Evolutionary conservation across 2,113 vertebrate genomes (phyloP).

Genomic region (Nipponia nippon): DNA sequence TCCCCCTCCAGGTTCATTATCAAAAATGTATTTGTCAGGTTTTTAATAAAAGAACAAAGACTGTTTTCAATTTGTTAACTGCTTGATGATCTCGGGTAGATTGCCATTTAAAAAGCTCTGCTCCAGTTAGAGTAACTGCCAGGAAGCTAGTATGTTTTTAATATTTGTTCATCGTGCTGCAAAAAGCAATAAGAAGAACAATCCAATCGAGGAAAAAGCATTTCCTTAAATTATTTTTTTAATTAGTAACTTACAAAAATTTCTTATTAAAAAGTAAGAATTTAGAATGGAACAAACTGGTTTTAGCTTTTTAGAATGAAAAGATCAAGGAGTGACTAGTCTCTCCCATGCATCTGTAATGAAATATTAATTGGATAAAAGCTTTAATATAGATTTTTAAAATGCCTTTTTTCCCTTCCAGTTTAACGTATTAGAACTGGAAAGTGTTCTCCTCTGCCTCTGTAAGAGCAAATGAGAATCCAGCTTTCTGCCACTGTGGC

Average conservation of each 20-base stretch:
- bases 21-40: neutral
- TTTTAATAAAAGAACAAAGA: neutral
- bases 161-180: neutral
- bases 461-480: neutral
- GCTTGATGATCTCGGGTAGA: neutral
- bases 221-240: slow-evolving; percentile 12
- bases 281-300: neutral
- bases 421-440: neutral
- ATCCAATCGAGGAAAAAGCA: neutral
- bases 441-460: neutral
- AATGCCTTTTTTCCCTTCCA: neutral
- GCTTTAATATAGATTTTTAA: slow-evolving; percentile 26
- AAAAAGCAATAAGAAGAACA: neutral
- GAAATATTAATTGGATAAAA: slow-evolving; percentile 57
- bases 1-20: no score
- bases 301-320: neutral
- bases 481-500: neutral
- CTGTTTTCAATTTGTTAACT: neutral
- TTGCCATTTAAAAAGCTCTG: neutral
- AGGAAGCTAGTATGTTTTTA: neutral
- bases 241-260: slow-evolving; percentile 17
- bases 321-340: neutral
- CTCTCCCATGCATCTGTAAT: neutral
- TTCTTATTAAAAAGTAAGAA: neutral
- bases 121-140: neutral